Conservation (phyloP, 2,113 vertebrate species). For the Helogale parvula region DNA sequence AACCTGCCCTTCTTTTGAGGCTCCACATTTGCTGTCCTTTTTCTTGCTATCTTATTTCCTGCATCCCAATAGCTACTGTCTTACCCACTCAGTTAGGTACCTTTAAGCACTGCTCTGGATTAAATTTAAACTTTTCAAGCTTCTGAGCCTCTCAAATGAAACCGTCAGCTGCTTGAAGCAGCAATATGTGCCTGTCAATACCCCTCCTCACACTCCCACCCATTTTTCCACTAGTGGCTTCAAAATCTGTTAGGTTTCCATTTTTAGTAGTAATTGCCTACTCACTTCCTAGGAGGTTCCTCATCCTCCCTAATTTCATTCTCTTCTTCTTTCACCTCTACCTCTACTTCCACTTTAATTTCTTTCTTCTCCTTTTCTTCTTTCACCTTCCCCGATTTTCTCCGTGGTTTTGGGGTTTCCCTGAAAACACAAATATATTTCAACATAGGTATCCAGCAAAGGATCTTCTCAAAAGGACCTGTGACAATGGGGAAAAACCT, state of each 20-base stretch:
- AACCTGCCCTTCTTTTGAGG: neutral
- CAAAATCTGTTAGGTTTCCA: neutral
- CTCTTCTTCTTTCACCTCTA: constrained; percentile 93
- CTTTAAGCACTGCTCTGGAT: neutral
- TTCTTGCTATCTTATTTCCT: neutral
- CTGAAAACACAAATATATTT: constrained; percentile 82
- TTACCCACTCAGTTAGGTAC: neutral
- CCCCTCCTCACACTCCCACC: neutral
- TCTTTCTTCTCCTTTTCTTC: constrained; percentile 91
- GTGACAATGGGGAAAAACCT: neutral
- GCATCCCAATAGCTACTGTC: neutral
- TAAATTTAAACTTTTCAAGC: neutral
- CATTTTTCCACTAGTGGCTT: neutral
- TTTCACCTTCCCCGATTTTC: constrained; percentile 89
- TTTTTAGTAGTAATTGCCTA: constrained; percentile 52
- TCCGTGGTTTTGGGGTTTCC: constrained; percentile 91
- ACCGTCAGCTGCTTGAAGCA: neutral
- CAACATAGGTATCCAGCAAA: neutral
- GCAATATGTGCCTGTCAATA: neutral
- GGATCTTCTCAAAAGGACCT: neutral
- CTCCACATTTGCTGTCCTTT: neutral
- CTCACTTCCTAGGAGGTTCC: constrained; percentile 97
- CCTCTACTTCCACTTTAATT: constrained; percentile 90
- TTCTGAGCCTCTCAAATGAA: neutral
- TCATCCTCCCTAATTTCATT: constrained; percentile 91